A percentile compares a stretch with the other conserved stretches of the same genome.
phyloP scores from a whole-genome alignment of 2,113 vertebrate genomes.

The Triplophysa siluroides region DNA sequence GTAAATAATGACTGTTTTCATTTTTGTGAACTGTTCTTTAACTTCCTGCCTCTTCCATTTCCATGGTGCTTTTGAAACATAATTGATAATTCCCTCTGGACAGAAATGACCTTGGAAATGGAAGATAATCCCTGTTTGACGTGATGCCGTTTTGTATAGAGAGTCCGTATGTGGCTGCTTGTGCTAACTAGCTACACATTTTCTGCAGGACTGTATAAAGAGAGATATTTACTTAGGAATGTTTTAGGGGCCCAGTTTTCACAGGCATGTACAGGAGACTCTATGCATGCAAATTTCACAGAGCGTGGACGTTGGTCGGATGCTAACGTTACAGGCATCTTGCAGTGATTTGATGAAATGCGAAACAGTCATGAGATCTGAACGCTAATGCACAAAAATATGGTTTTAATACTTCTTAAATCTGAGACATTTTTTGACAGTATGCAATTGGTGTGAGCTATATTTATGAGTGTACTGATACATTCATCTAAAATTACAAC shows the following conservation, averaged over 20 bases:
- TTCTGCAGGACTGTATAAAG: neutral
- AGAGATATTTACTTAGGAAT: neutral
- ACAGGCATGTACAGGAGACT: neutral
- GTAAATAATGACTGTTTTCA: neutral
- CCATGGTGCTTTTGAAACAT: neutral
- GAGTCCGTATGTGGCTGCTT: neutral
- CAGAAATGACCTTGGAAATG: conserved; percentile 9
- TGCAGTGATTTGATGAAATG: conserved; percentile 38
- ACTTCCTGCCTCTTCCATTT: neutral
- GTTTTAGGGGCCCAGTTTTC: conserved; percentile 1
- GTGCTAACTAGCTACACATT: neutral
- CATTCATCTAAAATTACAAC: no score
- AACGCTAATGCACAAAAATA: neutral
- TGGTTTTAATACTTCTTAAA: no score
- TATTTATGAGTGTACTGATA: no score
- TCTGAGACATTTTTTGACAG: no score
- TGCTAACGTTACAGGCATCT: neutral
- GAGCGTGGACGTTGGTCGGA: neutral
- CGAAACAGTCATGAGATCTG: neutral
- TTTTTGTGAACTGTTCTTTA: neutral
- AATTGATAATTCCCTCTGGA: neutral
- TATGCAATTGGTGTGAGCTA: no score
- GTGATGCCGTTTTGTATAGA: neutral
- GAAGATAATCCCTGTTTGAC: conserved; percentile 1
- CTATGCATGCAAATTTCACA: conserved; percentile 54